Conservation (phyloP, 1,140 invertebrate genomes). For the Formica selysi region DNA sequence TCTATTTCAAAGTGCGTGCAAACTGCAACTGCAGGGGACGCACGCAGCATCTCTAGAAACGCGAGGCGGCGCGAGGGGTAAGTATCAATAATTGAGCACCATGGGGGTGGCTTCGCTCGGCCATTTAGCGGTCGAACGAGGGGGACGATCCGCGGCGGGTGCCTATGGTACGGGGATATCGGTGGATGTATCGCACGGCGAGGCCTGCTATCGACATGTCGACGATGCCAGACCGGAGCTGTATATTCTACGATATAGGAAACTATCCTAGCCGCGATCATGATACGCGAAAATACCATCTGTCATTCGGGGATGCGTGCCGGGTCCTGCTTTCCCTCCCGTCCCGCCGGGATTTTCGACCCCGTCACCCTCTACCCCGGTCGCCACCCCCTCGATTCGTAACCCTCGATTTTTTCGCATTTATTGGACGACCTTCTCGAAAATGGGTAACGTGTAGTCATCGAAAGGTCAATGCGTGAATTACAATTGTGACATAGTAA, state of each 20-base stretch:
- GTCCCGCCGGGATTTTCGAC: conserved; percentile 52
- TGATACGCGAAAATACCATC: conserved; percentile 85
- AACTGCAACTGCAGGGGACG: conserved; percentile 6
- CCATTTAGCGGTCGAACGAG: conserved; percentile 84
- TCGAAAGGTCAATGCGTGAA: not conserved
- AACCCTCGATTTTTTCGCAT: conserved; percentile 14
- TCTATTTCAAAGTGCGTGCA: not conserved
- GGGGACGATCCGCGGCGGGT: conserved; percentile 73
- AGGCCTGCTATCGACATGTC: conserved; percentile 86
- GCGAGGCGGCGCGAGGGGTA: conserved; percentile 69
- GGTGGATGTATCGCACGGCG: conserved; percentile 83
- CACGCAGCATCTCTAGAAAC: conserved; percentile 65
- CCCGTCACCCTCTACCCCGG: not conserved
- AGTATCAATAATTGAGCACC: conserved; percentile 86
- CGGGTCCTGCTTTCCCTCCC: conserved; percentile 47
- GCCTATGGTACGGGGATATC: conserved; percentile 80
- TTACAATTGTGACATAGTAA: not conserved
- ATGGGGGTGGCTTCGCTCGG: conserved; percentile 80
- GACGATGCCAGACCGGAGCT: conserved; percentile 80
- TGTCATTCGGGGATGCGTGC: conserved; percentile 82
- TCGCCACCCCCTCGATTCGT: not conserved
- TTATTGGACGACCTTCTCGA: not conserved
- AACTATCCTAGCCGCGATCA: conserved; percentile 82
- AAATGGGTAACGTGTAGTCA: conserved; percentile 3
- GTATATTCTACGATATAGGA: conserved; percentile 81